phyloP scores from a whole-genome alignment of 2,888 invertebrate genomes.

The Megalurothrips usitatus region DNA sequence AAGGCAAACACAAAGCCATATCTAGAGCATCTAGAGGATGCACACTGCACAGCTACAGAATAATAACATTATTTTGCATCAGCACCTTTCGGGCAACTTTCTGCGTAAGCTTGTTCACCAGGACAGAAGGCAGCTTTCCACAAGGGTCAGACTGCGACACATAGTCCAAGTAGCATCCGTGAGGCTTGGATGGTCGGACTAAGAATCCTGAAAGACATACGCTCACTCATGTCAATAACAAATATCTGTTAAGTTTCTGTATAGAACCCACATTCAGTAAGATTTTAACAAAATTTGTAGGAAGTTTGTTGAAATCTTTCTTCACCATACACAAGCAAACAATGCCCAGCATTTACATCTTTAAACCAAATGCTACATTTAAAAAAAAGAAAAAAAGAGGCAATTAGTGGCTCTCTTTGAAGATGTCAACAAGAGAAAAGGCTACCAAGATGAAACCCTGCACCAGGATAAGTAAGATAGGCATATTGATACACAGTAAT shows the following conservation, averaged over 20 bases:
- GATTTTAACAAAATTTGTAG: too few species aligned
- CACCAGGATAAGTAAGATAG: too few species aligned
- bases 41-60: conserved; percentile 12
- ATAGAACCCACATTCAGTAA: not conserved
- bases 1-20: not conserved
- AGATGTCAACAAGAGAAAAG: not conserved
- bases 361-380: not conserved
- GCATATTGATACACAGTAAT: too few species aligned
- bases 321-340: not conserved
- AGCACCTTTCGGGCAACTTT: conserved; percentile 75
- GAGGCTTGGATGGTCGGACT: conserved; percentile 46
- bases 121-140: conserved; percentile 82
- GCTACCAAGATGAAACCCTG: too few species aligned
- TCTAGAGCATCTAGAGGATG: not conserved
- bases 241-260: not conserved
- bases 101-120: conserved; percentile 82
- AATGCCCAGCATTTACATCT: not conserved
- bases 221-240: not conserved
- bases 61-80: not conserved
- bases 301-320: not conserved
- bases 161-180: conserved; percentile 76
- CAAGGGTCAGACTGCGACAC: conserved; percentile 86
- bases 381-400: not conserved
- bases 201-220: conserved; percentile 57
- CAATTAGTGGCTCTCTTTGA: not conserved